These are phyloP conservation scores for Trachelus iudaicus DNA, from an alignment of 2,888 invertebrate genomes.

Conservation along the genomic window DNA sequence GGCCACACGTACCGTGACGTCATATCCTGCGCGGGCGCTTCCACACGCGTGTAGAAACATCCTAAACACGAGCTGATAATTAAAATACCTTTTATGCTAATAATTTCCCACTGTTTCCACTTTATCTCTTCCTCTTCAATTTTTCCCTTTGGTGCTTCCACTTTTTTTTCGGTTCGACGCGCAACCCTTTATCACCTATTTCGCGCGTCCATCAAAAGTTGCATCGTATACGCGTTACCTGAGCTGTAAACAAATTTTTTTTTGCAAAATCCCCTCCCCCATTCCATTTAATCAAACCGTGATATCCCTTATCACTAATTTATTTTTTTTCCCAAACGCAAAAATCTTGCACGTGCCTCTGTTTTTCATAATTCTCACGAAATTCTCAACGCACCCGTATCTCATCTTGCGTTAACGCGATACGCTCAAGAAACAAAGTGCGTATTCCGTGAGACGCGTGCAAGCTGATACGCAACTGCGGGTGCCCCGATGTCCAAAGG, in stretches of 20 bases:
- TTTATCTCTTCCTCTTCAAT: neutral
- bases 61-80: conserved; percentile 36
- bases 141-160: neutral
- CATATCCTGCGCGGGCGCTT: conserved; percentile 38
- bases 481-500: conserved; percentile 44
- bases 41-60: conserved; percentile 28
- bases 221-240: too few relatives aligned
- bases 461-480: conserved; percentile 47
- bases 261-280: too few relatives aligned
- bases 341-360: neutral
- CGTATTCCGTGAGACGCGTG: conserved; percentile 25
- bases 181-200: neutral
- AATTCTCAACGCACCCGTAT: conserved; percentile 23
- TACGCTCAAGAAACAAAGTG: conserved; percentile 12
- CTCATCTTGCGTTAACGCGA: conserved; percentile 25
- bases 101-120: conserved; percentile 5
- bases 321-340: neutral
- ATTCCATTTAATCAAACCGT: conserved; percentile 7
- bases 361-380: conserved; percentile 14
- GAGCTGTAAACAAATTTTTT: neutral
- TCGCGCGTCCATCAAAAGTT: neutral
- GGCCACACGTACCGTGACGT: conserved; percentile 37
- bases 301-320: conserved; percentile 16
- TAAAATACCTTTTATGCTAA: conserved; percentile 35
- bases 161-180: neutral